Evolutionary conservation across 2,797 vertebrate species (phyloP).

Genomic region (Mormyrus hasselquistii): DNA sequence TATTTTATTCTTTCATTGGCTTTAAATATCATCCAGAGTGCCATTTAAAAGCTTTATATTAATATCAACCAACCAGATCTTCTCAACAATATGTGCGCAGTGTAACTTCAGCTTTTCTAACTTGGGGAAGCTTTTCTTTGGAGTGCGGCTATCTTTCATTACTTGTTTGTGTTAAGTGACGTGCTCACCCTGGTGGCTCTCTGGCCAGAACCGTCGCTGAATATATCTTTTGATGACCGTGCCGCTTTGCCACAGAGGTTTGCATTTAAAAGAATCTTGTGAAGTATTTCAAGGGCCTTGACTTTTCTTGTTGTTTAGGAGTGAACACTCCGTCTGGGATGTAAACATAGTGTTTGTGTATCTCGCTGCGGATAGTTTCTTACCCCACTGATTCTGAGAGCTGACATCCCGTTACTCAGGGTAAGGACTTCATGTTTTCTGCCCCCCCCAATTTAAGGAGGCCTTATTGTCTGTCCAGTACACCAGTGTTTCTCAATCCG

Average conservation of each 20-base stretch:
- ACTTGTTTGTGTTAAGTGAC: constrained; percentile 48
- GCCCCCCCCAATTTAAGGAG: not conserved
- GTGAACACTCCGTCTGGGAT: not conserved
- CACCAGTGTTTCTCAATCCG: not conserved
- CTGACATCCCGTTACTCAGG: not conserved
- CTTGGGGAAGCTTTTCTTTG: constrained; percentile 43
- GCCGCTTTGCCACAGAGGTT: not conserved
- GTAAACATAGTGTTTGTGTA: not conserved
- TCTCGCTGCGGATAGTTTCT: not conserved
- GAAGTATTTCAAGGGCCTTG: not conserved
- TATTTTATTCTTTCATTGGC: not conserved
- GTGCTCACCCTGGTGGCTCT: constrained; percentile 45
- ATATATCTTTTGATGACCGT: not conserved
- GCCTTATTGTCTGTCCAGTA: not conserved
- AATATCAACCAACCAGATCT: constrained; percentile 3
- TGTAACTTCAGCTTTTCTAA: constrained; percentile 21
- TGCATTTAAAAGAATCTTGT: not conserved
- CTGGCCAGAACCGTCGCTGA: not conserved
- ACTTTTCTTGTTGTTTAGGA: not conserved
- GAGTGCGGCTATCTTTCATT: constrained; percentile 42
- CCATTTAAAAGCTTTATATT: not conserved
- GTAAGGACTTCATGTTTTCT: not conserved
- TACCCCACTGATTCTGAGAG: not conserved
- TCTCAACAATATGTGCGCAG: constrained; percentile 25
- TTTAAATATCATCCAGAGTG: not conserved